These are phyloP conservation scores for Holcopasites calliopsidis DNA, from an alignment of 1,140 invertebrate species.

Conservation along the genomic window DNA sequence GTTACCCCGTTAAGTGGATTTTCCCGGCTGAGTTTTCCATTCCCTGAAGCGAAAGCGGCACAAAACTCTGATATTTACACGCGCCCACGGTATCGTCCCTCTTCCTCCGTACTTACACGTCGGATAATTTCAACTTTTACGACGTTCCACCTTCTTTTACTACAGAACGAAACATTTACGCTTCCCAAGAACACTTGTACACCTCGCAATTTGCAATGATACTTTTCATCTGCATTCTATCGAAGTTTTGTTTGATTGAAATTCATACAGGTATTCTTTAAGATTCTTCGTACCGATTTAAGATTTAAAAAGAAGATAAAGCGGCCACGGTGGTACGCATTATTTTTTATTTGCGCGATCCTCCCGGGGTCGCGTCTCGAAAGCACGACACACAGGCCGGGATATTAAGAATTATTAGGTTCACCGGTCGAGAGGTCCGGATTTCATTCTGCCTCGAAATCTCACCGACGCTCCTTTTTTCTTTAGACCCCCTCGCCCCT, in stretches of 20 bases:
- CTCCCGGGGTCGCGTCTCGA: not conserved
- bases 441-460: conserved; percentile 6
- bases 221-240: too few relatives aligned
- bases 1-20: conserved; percentile 35
- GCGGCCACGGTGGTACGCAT: not conserved
- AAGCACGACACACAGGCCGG: not conserved
- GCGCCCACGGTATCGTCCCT: conserved; percentile 41
- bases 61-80: conserved; percentile 47
- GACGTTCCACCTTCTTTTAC: conserved; percentile 14
- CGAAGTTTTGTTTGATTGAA: too few relatives aligned
- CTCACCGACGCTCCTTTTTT: not conserved
- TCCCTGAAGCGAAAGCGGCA: conserved; percentile 17
- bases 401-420: conserved; percentile 33
- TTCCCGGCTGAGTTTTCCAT: conserved; percentile 38
- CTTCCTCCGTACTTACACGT: conserved; percentile 15
- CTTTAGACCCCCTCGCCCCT: not conserved
- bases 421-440: not conserved
- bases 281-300: not conserved
- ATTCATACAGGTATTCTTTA: too few relatives aligned
- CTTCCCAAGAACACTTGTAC: too few relatives aligned
- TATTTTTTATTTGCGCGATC: not conserved
- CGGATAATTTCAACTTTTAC: conserved; percentile 55
- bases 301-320: too few relatives aligned
- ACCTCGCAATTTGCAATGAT: too few relatives aligned
- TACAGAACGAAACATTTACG: too few relatives aligned